phyloP scores from a whole-genome alignment of 2,797 vertebrate species.

The Toxotes lorentzi region DNA sequence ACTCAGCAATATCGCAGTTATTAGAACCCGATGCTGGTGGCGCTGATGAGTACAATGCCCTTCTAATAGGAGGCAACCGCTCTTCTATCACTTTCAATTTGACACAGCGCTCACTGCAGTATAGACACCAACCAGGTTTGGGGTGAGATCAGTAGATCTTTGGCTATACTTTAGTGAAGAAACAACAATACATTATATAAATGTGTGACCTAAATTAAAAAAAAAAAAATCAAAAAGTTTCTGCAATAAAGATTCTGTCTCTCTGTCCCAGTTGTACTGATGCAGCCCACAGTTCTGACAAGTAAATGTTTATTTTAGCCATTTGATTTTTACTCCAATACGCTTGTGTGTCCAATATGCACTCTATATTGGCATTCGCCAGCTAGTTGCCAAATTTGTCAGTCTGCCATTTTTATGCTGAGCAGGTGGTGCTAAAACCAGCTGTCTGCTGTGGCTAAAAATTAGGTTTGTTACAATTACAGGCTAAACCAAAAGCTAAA shows the following conservation, averaged over 20 bases:
- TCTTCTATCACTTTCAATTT: slow-evolving; percentile 32
- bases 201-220: neutral
- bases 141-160: neutral
- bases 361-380: neutral
- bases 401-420: neutral
- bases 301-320: neutral
- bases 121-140: neutral
- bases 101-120: slow-evolving; percentile 9
- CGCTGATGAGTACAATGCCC: slow-evolving; percentile 5
- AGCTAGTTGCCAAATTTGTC: neutral
- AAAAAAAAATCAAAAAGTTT: neutral
- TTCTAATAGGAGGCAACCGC: slow-evolving; percentile 8
- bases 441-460: neutral
- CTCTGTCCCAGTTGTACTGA: neutral
- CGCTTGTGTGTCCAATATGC: too few relatives aligned
- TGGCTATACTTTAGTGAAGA: neutral
- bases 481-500: neutral
- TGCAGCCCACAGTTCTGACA: too few relatives aligned
- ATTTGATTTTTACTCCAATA: neutral
- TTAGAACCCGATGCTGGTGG: slow-evolving; percentile 31
- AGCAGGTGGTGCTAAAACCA: neutral
- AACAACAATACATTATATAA: neutral
- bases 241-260: neutral
- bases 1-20: slow-evolving; percentile 52
- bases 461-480: neutral